These are phyloP conservation scores for Drosophila lacertosa DNA, from an alignment of 1,140 invertebrate genomes.

Conservation along the genomic window DNA sequence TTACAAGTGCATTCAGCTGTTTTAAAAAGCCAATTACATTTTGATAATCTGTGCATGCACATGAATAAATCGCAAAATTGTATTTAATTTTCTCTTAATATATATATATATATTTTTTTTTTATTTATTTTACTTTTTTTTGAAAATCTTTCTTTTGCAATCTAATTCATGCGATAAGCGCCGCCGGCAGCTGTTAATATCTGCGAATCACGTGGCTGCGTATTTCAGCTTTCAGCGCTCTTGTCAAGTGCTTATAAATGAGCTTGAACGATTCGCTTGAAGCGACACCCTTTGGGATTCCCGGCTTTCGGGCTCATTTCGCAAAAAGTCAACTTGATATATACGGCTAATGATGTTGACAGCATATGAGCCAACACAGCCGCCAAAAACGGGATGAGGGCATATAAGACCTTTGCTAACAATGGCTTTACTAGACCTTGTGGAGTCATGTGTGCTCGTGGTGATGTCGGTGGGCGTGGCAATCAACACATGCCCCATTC, in stretches of 20 bases:
- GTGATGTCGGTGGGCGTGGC: not conserved
- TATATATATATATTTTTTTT: not conserved
- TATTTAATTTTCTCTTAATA: not conserved
- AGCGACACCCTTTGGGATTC: conserved; percentile 28
- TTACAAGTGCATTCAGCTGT: no score
- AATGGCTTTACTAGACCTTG: conserved; percentile 13
- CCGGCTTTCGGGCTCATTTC: conserved; percentile 31
- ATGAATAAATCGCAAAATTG: not conserved
- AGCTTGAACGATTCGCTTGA: conserved; percentile 14
- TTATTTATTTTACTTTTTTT: no score
- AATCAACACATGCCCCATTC: conserved; percentile 35
- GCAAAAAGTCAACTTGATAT: conserved; percentile 61
- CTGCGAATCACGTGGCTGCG: not conserved
- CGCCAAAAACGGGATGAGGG: not conserved
- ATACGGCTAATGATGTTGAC: conserved; percentile 77
- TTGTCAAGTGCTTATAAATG: conserved; percentile 34
- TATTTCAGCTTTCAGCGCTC: not conserved
- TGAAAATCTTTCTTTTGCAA: no score
- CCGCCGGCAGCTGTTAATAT: not conserved
- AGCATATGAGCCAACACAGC: no score
- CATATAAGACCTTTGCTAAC: conserved; percentile 42
- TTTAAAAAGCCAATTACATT: no score
- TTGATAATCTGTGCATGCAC: not conserved
- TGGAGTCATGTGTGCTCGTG: not conserved
- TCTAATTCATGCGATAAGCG: not conserved